These are phyloP conservation scores for Lycodopsis pacificus DNA, from an alignment of 2,797 vertebrate species.

Conservation along the genomic window DNA sequence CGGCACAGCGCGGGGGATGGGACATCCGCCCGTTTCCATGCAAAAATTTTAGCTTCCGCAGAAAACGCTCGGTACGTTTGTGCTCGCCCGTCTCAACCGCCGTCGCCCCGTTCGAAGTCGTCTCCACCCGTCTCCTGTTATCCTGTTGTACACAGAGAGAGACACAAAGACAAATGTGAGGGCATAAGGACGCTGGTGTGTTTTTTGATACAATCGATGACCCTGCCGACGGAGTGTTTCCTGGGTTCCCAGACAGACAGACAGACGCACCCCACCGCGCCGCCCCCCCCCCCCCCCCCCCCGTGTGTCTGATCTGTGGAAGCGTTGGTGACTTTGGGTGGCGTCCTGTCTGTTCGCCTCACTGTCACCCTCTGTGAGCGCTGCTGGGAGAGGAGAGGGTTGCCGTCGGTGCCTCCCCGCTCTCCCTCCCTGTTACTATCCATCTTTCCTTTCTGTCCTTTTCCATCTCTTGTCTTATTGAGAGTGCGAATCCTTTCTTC, in stretches of 20 bases:
- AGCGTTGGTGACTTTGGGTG: constrained; percentile 77
- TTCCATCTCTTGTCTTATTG: not conserved
- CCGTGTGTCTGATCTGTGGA: constrained; percentile 66
- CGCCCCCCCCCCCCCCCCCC: constrained; percentile 18
- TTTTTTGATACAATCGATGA: constrained; percentile 50
- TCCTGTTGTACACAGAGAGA: not conserved
- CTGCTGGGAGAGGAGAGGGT: constrained; percentile 55
- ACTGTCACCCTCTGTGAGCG: constrained; percentile 73
- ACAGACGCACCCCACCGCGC: constrained; percentile 19
- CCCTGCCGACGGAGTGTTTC: constrained; percentile 57
- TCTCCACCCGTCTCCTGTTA: constrained; percentile 1
- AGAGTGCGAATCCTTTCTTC: not conserved
- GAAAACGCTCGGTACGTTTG: too few species aligned
- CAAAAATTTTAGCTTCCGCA: not conserved
- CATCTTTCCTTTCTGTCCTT: not conserved
- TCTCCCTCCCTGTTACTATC: constrained; percentile 10
- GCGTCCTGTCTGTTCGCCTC: constrained; percentile 77
- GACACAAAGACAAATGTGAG: not conserved
- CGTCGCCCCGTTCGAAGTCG: not conserved
- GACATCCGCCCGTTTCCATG: not conserved
- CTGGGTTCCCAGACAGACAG: constrained; percentile 42
- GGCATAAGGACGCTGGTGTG: constrained; percentile 25
- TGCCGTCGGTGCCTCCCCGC: constrained; percentile 43
- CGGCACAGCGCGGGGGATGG: constrained; percentile 1
- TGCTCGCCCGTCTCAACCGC: not conserved